phyloP scores from a whole-genome alignment of 23 tunicate species.

The Trididemnum nubilum region DNA sequence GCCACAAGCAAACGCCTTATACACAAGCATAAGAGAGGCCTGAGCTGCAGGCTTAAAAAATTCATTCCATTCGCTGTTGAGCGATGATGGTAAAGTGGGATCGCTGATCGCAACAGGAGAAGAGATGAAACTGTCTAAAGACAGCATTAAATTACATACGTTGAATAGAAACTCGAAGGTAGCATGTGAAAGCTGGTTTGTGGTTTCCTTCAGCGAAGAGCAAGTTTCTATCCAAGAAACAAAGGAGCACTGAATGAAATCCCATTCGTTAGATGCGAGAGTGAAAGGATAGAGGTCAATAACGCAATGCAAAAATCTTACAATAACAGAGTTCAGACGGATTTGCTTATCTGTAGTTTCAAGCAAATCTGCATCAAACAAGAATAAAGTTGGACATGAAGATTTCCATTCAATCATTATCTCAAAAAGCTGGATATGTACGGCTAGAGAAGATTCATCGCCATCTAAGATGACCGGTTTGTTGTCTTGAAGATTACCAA shows the following conservation, averaged over 20 bases:
- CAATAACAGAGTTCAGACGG: conserved; percentile 42
- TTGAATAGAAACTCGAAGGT: background rate
- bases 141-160: conserved; percentile 33
- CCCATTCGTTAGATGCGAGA: conserved; percentile 51
- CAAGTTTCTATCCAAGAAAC: conserved; percentile 84
- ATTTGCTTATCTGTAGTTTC: conserved; percentile 7
- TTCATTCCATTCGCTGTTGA: conserved; percentile 83
- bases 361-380: conserved; percentile 44
- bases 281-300: conserved; percentile 8
- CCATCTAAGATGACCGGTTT: background rate
- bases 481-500: conserved; percentile 1
- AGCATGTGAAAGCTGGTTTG: background rate
- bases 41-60: conserved; percentile 73
- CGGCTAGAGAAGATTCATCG: background rate
- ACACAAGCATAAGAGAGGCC: conserved; percentile 46
- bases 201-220: conserved; percentile 9
- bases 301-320: conserved; percentile 19
- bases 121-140: conserved; percentile 40
- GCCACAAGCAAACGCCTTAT: background rate
- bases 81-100: conserved; percentile 69
- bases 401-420: conserved; percentile 24
- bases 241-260: conserved; percentile 58
- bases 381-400: conserved; percentile 17
- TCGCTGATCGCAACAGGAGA: conserved; percentile 60
- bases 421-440: background rate